Percentiles rank a stretch among this genome's conserved stretches.
These are phyloP conservation scores for Synergus gifuensis DNA, from an alignment of 2,888 invertebrate genomes.

Conservation along the genomic window DNA sequence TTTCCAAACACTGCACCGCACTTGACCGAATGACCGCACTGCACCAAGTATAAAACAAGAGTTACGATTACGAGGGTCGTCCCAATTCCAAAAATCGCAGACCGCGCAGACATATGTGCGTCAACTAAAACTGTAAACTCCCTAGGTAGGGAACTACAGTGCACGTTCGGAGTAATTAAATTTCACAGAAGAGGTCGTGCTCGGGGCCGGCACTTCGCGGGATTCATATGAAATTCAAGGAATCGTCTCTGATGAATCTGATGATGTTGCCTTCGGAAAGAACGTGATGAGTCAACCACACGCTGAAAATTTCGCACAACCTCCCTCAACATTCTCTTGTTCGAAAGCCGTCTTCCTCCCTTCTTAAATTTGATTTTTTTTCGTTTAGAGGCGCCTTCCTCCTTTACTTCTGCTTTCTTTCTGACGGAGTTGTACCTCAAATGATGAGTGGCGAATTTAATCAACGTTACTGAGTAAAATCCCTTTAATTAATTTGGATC, in stretches of 20 bases:
- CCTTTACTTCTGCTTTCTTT: background rate
- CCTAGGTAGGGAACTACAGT: background rate
- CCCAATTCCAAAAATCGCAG: background rate
- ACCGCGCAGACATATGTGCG: background rate
- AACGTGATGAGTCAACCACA: conserved; percentile 11
- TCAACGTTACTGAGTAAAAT: background rate
- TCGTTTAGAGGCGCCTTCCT: background rate
- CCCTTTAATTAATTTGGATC: background rate
- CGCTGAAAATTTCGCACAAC: background rate
- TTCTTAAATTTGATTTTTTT: background rate
- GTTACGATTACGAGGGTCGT: too few relatives aligned
- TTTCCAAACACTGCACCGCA: background rate
- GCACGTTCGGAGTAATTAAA: background rate
- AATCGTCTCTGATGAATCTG: conserved; percentile 24
- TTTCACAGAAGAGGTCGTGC: conserved; percentile 17
- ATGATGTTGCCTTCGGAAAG: background rate
- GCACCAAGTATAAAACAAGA: background rate
- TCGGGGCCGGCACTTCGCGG: conserved; percentile 19
- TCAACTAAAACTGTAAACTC: background rate
- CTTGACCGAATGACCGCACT: background rate
- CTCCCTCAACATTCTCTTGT: conserved; percentile 18
- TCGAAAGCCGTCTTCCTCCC: too few relatives aligned
- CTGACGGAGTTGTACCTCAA: background rate
- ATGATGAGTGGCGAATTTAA: background rate
- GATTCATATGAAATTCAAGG: conserved; percentile 5